Base-by-base conservation (phyloP, 2,797 vertebrate genomes). In the Pipistrellus kuhlii region DNA sequence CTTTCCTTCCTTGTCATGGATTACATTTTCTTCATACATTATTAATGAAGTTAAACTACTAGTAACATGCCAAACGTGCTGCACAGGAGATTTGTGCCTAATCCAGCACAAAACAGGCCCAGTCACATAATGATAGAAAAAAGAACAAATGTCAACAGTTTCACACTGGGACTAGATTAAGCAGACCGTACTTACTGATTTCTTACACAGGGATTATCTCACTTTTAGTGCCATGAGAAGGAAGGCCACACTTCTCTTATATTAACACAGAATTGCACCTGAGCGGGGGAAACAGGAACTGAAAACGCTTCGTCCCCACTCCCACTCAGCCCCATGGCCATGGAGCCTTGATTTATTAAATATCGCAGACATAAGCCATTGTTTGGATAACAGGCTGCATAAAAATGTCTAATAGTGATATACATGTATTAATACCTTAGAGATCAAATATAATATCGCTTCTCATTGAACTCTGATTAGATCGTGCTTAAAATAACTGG, bases 131-230 rank as follows among this genome's bases (percentile, higher is more conserved):
- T 99, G 99, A 99, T 99, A 98, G 98, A 98, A 99, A 99, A 99
- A 99, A 99, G 99, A 99, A 99, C 99, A 99, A 99, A 99, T 99
- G 99, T 99, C 99, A 99, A 99, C 99, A 99, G 99, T 99, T 99
- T 99, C 99, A 99, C 99, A 99, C 98, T 99, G 99, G 98, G 99
- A 99, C 99, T 99, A 99, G 99, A 99, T 99, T 99, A 99, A 98
- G 99, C 98, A 98, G 98, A 98, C 98, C 98, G 98, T 98, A 98
- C 98, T 98, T 98, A 98, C 98, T 98, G 98, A 99, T 98, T 98
- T 98, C 98, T 98, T 98, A 98, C 98, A 98, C 96, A 98, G 92
- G 98, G 99, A 99, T 99, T 99, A 99, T 98, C 98, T 98, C 98
- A 98, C 98, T 98, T 98, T 98, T 98, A 98, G 98, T 95, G 96